phyloP scores from a whole-genome alignment of 2,113 vertebrate species.

The Neolamprologus tretocephalus region DNA sequence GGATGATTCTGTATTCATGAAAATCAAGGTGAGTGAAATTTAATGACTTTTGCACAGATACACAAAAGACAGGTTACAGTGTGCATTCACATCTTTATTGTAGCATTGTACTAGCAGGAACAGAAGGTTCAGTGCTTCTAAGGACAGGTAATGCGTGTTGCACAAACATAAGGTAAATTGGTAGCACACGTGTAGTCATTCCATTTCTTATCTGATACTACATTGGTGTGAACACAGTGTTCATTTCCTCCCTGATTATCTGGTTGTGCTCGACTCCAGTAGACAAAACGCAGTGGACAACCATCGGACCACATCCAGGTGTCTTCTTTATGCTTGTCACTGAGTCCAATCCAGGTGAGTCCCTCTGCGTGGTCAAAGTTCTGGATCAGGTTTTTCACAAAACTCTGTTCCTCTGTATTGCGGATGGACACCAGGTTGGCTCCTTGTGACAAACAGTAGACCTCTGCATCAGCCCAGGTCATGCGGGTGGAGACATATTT shows the following conservation, averaged over 20 bases:
- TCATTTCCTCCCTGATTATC: accelerated
- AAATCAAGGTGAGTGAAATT: no score
- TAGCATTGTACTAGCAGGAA: not conserved
- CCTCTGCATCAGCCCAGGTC: conserved; percentile 21
- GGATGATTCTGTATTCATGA: no score
- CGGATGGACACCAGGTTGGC: conserved; percentile 34
- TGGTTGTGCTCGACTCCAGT: accelerated
- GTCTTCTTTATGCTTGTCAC: not conserved
- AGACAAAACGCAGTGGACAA: accelerated
- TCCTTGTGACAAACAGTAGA: not conserved
- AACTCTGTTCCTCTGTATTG: not conserved
- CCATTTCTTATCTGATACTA: not conserved
- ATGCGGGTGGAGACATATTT: not conserved
- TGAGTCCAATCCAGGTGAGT: not conserved
- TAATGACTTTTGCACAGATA: no score
- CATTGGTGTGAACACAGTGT: not conserved
- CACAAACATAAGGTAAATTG: not conserved
- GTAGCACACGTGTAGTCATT: accelerated
- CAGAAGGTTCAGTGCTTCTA: accelerated
- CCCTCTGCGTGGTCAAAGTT: not conserved
- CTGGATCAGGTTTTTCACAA: not conserved
- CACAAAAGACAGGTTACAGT: not conserved
- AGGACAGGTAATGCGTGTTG: not conserved
- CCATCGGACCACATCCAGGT: conserved; percentile 24
- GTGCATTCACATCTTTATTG: not conserved